Evolutionary conservation across 2,888 invertebrate species (phyloP).

Genomic region (Clunio marinus): DNA sequence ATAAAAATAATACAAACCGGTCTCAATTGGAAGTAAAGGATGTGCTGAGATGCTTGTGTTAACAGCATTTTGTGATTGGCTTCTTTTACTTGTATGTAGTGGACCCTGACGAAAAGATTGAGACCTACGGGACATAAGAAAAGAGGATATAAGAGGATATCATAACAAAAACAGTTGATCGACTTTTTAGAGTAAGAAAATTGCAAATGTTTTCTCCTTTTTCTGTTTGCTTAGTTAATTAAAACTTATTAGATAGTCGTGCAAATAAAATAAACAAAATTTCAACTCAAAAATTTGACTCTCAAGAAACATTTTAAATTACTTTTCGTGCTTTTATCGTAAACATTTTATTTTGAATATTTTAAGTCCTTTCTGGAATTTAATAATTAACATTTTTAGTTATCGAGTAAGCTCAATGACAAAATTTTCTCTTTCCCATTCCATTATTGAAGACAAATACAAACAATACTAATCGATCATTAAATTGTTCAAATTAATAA

Average conservation of each 20-base stretch:
- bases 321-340: too few relatives aligned
- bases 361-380: too few relatives aligned
- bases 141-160: slow-evolving; percentile 40
- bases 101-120: slow-evolving; percentile 82
- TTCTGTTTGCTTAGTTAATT: too few relatives aligned
- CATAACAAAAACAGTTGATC: slow-evolving; percentile 7
- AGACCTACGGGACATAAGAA: slow-evolving; percentile 63
- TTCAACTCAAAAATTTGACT: too few relatives aligned
- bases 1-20: slow-evolving; percentile 56
- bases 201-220: too few relatives aligned
- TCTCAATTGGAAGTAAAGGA: slow-evolving; percentile 87
- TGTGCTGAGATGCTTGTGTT: slow-evolving; percentile 89
- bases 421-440: neutral
- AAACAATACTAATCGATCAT: slow-evolving; percentile 1
- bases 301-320: neutral
- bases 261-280: slow-evolving; percentile 25
- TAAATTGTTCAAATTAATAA: neutral
- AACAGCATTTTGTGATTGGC: slow-evolving; percentile 61
- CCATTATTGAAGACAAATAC: neutral
- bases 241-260: slow-evolving; percentile 12
- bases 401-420: too few relatives aligned
- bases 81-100: slow-evolving; percentile 54
- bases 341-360: too few relatives aligned
- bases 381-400: too few relatives aligned
- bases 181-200: too few relatives aligned